A percentile compares a stretch with the other conserved stretches of the same genome.
Conservation (phyloP, 2,113 vertebrate genomes). For the Oriolus oriolus region DNA sequence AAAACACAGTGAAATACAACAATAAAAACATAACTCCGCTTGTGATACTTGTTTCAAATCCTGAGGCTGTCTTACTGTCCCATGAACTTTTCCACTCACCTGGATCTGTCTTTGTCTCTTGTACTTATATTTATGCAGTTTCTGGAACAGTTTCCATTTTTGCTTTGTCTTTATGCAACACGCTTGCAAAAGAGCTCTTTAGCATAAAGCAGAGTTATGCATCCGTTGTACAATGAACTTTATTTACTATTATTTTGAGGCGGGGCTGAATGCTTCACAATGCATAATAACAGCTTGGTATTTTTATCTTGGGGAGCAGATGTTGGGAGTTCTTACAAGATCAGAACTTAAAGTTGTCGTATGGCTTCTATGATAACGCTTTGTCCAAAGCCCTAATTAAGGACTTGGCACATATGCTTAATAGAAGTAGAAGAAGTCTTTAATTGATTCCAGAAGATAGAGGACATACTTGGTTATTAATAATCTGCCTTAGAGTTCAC, state of each 20-base stretch:
- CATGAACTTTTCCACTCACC: background rate
- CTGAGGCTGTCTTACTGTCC: background rate
- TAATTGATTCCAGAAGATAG: background rate
- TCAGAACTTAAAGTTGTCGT: background rate
- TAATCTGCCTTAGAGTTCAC: background rate
- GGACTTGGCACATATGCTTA: fast-evolving
- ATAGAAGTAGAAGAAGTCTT: background rate
- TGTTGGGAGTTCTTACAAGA: background rate
- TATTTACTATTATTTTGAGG: background rate
- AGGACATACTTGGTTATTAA: background rate
- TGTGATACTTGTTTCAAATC: background rate
- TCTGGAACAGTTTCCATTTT: background rate
- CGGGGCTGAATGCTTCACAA: background rate
- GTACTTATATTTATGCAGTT: background rate
- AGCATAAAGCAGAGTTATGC: background rate
- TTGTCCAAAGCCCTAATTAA: background rate
- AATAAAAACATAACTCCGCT: background rate
- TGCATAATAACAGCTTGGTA: background rate
- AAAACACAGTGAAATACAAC: background rate
- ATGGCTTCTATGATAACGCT: background rate
- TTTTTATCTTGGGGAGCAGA: background rate
- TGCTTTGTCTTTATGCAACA: background rate
- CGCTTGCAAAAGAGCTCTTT: background rate
- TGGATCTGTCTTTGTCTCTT: background rate
- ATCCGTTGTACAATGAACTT: background rate